Base-by-base conservation (phyloP, 2,888 invertebrate genomes). In the Hybos culiciformis region DNA sequence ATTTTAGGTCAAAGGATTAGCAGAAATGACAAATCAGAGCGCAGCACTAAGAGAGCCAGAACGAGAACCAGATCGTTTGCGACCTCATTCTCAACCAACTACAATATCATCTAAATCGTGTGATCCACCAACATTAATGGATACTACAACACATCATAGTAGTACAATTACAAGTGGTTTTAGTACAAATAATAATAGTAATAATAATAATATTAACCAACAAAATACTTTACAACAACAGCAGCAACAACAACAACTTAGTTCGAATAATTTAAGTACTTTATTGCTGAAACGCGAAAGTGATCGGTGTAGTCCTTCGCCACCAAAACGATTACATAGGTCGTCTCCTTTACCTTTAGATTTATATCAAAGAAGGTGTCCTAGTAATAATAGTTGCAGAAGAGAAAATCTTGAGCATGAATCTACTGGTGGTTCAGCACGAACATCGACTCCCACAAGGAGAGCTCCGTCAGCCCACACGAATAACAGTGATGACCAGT, bases 1-100 rank as follows among this genome's bases (percentile, higher is more conserved):
- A 19, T 42, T 40, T 1, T 55, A 76, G 76, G 75, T 90, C 49
- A 87, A 90, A 71, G 90, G 90, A 61, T 73, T 91, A 62, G 87
- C 88, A 69, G 90, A 90, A 71, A 88, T 90, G 84, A 87, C 87
- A 63, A 84, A 83, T 65, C 71, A 83, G 66, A 81, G 79, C 60
- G 70, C 71, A 48, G 75, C 75, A 54, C 60, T 71, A 53, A 57
- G 69, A 54, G 59, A 69, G 52, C 59, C 67, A 55, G 60, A 69
- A 61, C 68, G 75, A 60, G 72, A 75, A 55, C 58, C 66, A 54
- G 61, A 67, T 49, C 60, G 65, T 44, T 51, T 66, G 56, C 60
- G 67, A 54, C 65, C 65, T 37, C 65, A 65, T 50, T 60, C 64
- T 51, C 66, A 65, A 55, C 45, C 53, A 49, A 53, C 53, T 47